Percentiles rank a stretch among this genome's conserved stretches.
Conservation (phyloP, 2,113 vertebrate genomes). For the Marmota flaviventris region DNA sequence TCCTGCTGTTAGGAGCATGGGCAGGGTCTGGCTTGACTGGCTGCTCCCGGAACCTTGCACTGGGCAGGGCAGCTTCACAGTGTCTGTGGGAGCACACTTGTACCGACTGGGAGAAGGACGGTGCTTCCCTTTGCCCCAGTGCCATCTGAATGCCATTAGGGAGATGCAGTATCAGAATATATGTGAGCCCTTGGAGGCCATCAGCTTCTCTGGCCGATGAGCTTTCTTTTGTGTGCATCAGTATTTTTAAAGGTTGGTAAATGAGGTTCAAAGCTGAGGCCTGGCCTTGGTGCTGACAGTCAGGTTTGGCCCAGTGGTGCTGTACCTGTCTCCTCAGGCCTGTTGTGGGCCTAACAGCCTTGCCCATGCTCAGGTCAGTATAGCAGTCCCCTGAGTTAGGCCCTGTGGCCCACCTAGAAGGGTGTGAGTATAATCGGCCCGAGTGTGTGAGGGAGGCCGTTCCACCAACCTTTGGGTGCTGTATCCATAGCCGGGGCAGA, state of each 20-base stretch:
- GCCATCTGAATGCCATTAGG: accelerated
- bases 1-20: constrained; percentile 88
- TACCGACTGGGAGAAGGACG: background rate
- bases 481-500: background rate
- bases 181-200: background rate
- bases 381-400: background rate
- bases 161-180: background rate
- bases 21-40: constrained; percentile 72
- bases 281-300: background rate
- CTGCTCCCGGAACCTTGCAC: constrained; percentile 72
- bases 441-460: background rate
- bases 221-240: background rate
- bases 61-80: constrained; percentile 45
- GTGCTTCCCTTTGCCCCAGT: background rate
- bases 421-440: background rate
- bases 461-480: no score
- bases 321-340: background rate
- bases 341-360: no score
- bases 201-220: no score
- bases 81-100: constrained; percentile 33
- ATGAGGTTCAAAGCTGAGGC: background rate
- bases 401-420: background rate
- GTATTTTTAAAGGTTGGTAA: background rate
- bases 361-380: background rate
- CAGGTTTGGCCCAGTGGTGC: background rate